These are phyloP conservation scores for Catharus fuscescens DNA, from an alignment of 2,113 vertebrate species.

Conservation along the genomic window DNA sequence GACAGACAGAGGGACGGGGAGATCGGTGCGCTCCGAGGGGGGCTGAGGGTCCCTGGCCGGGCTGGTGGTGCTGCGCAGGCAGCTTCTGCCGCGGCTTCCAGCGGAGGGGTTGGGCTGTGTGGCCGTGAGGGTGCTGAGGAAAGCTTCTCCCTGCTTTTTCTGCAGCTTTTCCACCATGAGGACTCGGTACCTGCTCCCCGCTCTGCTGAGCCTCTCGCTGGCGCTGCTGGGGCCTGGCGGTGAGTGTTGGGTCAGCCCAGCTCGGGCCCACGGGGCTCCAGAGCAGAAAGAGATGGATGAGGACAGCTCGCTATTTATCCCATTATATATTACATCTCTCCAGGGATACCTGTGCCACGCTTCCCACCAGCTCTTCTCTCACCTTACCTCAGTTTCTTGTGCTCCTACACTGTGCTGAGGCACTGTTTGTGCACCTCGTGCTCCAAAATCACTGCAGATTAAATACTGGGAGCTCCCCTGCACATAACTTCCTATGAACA, in stretches of 20 bases:
- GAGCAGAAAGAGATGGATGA: not conserved
- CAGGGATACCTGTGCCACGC: too few relatives aligned
- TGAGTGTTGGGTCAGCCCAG: not conserved
- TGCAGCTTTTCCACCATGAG: not conserved
- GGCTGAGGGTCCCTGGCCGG: not conserved
- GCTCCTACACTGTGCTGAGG: rapidly evolving
- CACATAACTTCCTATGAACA: not conserved
- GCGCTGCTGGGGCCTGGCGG: not conserved
- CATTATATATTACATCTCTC: rapidly evolving
- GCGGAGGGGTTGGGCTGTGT: not conserved
- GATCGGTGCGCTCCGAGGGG: rapidly evolving
- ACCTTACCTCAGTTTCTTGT: not conserved
- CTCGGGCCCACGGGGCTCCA: not conserved
- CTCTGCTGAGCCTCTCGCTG: not conserved
- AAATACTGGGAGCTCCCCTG: not conserved
- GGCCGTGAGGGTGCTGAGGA: not conserved
- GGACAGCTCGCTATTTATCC: not conserved
- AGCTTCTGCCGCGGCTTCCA: not conserved
- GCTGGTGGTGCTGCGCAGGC: not conserved
- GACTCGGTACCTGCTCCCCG: not conserved
- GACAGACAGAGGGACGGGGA: too few relatives aligned
- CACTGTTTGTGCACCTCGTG: rapidly evolving
- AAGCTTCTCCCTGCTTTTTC: not conserved
- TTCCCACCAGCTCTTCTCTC: not conserved
- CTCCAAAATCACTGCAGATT: not conserved